Base-by-base conservation (phyloP, 2,888 invertebrate species). In the Eristalis arbustorum region DNA sequence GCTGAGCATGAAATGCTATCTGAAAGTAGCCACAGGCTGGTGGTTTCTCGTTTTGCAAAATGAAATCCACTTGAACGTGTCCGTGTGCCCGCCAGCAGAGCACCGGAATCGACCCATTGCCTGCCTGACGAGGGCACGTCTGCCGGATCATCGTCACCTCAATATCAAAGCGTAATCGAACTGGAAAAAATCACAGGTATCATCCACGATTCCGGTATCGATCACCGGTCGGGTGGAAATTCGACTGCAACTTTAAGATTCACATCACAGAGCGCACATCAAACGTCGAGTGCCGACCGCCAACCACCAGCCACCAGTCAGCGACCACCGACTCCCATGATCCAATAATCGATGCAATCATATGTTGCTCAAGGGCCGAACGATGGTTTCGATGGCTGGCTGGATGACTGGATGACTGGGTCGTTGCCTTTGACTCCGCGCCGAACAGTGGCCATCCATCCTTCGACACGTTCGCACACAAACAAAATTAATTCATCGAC, bases 401-500 rank as follows among this genome's bases (percentile, higher is more conserved):
- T 22, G 13, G 25, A n/a, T 25, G 57, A 14, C 11, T 61, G 18
- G 6, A 18, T 37, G 64, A 28, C 28, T 18, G 31, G 22, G 1
- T 49, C n/a, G n/a, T n/a, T 5, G 0, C 18, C 18, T 18, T 18
- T 49, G 49, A 49, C 3, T 49, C 5, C 42, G 23, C 42, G 23
- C 49, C 25, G 40, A 67, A 67, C 42, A 61, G 74, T 87, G 74
- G 78, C 87, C 82, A 72, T 69, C 62, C 78, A 82, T 81, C 78
- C 62, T 56, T 87, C 82, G 75, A 78, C 87, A 87, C 82, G 78
- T 78, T 82, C 71, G 71, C 78, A 71, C 66, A 75, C 82, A 87
- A 87, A 87, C 85, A 87, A 87, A 68, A 82, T 82, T 78, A 78
- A 87, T 87, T 71, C 78, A 49, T 82, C 71, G 87, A 78, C 87